Evolutionary conservation across 2,888 invertebrate species (phyloP).

Genomic region (Neoitamus cyanurus): DNA sequence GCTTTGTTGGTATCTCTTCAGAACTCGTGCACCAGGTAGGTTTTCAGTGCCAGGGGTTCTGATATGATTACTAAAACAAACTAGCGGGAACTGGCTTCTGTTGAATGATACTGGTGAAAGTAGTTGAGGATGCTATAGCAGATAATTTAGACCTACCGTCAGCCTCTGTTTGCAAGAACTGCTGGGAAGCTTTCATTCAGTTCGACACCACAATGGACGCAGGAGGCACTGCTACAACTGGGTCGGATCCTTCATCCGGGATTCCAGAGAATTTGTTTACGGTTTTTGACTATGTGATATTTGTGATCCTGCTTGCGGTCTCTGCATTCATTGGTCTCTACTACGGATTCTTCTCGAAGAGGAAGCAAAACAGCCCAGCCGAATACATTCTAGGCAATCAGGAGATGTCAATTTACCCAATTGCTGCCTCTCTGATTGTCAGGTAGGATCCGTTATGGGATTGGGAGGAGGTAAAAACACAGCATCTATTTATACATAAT

Average conservation of each 20-base stretch:
- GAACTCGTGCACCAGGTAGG: not conserved
- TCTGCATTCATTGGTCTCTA: slow-evolving; percentile 72
- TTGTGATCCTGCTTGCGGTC: slow-evolving; percentile 67
- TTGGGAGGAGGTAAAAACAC: too few relatives aligned
- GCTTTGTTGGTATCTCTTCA: not conserved
- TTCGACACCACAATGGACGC: slow-evolving; percentile 9
- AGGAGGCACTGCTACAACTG: not conserved
- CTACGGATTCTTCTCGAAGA: slow-evolving; percentile 68
- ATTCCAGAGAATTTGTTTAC: slow-evolving; percentile 37
- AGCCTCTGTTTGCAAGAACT: not conserved
- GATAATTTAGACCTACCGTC: not conserved
- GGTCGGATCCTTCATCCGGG: not conserved
- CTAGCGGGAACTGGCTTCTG: not conserved
- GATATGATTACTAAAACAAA: not conserved
- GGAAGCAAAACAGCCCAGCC: slow-evolving; percentile 72
- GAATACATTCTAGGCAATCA: slow-evolving; percentile 80
- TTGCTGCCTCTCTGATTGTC: slow-evolving; percentile 78
- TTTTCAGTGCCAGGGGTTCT: not conserved
- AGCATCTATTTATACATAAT: not conserved
- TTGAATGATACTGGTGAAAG: not conserved
- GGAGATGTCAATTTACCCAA: slow-evolving; percentile 79
- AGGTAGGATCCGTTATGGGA: slow-evolving; percentile 69
- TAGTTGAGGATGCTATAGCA: not conserved
- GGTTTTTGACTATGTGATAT: slow-evolving; percentile 69
- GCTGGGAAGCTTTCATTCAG: slow-evolving; percentile 10